Base-by-base conservation (phyloP, 1,140 invertebrate genomes). In the Hyles vespertilio region DNA sequence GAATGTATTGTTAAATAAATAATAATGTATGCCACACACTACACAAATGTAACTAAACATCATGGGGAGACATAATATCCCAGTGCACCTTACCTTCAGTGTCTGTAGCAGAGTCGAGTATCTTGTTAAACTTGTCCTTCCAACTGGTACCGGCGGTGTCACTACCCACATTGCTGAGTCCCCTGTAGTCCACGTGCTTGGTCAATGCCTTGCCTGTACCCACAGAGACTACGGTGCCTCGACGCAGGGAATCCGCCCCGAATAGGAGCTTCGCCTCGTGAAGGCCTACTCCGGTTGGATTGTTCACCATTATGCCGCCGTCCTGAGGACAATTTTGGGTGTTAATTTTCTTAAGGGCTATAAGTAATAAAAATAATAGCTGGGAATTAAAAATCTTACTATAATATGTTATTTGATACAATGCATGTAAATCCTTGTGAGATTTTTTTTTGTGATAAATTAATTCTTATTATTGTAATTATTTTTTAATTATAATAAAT, bases 231-330 rank as follows among this genome's bases (percentile, higher is more conserved):
- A 98, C 93, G 84, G 96, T 97, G 5, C 71, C 78, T n/a, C 73
- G 63, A 61, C 96, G 95, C 48, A 98, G 90, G 0, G 91, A 86
- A 71, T 92, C 92, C 58, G 94, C 90, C 2, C 96, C 96, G 95
- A 96, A 98, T 9, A 98, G 79, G 45, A 95, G 91, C 73, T 93
- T 93, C 0, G 95, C 94, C 89, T 99, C 97, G 72, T 98, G 96
- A 44, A 98, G 90, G 0, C 95, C 97, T 3, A 98, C 92, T 2
- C 95, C 95, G 10, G 96, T 94, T 1, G 97, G 97, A 89, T 98
- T 98, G 89, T 98, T 98, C 0, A 94, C 93, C 74, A 98, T 86
- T 66, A 98, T 92, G 10, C 97, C 97, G 70, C 94, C 95, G 90
- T 96, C 95, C 93, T 94, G 74, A 12, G 47, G 22, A 22, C 22